Evolutionary conservation across 2,888 invertebrate species (phyloP), one percentile per base, ranked within the genome.

Genomic region (Tachina grossa): DNA sequence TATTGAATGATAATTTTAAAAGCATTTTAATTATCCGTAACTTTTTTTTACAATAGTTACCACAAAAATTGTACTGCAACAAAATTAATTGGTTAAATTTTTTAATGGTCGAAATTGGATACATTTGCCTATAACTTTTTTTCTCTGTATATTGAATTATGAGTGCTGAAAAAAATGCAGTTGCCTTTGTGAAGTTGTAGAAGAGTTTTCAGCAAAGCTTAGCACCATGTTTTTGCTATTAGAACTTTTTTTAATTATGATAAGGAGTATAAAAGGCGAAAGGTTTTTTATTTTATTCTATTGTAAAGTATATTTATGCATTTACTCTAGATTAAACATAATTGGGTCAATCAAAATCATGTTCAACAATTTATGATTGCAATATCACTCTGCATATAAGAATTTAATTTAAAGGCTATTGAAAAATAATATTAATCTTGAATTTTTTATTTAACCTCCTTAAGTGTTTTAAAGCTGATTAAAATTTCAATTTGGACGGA

Each of bases 261-360:
- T 3, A n/a, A 43, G 13, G 13, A 59, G 14, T 78, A 51, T 78
- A 31, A 53, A 0, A 68, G 16, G 4, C 49, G 49, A 51, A 19
- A 47, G 41, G 22, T 47, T n/a, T 55, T 47, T n/a, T 55, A 63
- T 59, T 68, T 66, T 63, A 14, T 39, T 78, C 78, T 66, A 43
- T 1, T 47, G 0, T 14, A 5, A 8, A 53, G 11, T 31, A 77
- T 79, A 68, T 77, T 81, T 81, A 82, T 85, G 31, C 31, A 31
- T 31, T 69, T 63, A 69, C 57, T 57, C n/a, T 39, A 74, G 81
- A 85, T 82, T 82, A 65, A 78, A 78, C 49, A 72, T 80, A 75
- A 74, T 55, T 85, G 74, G 81, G 82, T 82, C 82, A 85, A 82
- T 85, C 82, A 78, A 82, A 82, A 78, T 78, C 75, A 71, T 85